Percentiles rank a stretch among this genome's conserved stretches.
Conservation (phyloP, 2,113 vertebrate species). For the Sigmodon hispidus region DNA sequence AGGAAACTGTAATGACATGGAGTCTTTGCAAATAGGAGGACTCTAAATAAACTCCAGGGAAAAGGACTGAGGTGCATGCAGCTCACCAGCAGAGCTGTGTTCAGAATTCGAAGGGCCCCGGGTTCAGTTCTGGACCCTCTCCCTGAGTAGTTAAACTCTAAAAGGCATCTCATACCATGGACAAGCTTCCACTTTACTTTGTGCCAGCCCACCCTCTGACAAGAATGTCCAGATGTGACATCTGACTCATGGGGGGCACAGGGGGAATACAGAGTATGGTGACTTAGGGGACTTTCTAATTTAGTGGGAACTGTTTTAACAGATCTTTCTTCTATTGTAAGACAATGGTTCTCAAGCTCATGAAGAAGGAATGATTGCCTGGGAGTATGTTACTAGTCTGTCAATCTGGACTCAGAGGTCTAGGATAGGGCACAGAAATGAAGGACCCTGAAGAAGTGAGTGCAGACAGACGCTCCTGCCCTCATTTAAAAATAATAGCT, state of each 20-base stretch:
- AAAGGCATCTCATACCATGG: background rate
- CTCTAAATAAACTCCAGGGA: conserved; percentile 11
- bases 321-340: background rate
- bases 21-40: background rate
- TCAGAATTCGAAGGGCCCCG: background rate
- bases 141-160: background rate
- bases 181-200: background rate
- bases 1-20: background rate
- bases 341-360: background rate
- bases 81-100: background rate
- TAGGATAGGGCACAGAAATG: background rate
- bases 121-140: background rate
- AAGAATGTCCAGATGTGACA: background rate
- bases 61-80: background rate
- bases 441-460: conserved; percentile 14
- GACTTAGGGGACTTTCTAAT: background rate
- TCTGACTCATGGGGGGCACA: background rate
- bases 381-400: background rate
- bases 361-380: background rate
- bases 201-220: background rate
- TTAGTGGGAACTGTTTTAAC: background rate
- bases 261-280: background rate
- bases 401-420: background rate
- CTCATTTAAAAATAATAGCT: conserved; percentile 33
- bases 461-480: background rate